A percentile compares a stretch with the other conserved stretches of the same genome.
Evolutionary conservation across 92 coral and sea anemone species (phyloP).

Genomic region (Porites cylindrica): DNA sequence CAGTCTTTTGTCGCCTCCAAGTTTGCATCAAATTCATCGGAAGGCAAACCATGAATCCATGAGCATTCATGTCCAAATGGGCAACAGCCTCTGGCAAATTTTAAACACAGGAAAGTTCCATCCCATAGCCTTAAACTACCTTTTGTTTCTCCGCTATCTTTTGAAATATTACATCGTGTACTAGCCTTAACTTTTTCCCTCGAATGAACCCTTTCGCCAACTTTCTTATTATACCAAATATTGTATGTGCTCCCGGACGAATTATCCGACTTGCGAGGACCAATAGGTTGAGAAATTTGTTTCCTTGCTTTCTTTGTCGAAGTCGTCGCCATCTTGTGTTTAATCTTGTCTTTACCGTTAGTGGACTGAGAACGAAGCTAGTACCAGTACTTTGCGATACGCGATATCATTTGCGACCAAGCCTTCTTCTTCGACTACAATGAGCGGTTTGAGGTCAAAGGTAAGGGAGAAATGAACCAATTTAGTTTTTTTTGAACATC

Average conservation of each 20-base stretch:
- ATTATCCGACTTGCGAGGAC: conserved; percentile 76
- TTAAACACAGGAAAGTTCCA: conserved; percentile 72
- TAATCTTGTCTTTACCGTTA: too few relatives aligned
- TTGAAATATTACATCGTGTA: conserved; percentile 70
- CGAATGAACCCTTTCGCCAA: conserved; percentile 76
- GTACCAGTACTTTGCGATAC: conserved; percentile 10
- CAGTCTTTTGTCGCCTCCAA: conserved; percentile 75
- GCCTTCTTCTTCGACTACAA: neutral
- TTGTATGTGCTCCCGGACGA: conserved; percentile 72
- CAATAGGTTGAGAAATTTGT: conserved; percentile 78
- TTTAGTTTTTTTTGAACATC: neutral
- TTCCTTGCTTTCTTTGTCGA: conserved; percentile 74
- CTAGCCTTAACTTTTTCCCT: conserved; percentile 59
- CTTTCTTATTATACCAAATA: conserved; percentile 88
- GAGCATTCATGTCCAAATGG: conserved; percentile 84
- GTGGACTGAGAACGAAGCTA: conserved; percentile 22
- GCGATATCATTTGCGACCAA: neutral
- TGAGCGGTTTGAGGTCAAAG: conserved; percentile 82
- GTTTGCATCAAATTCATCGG: conserved; percentile 50
- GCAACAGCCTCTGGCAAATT: conserved; percentile 93
- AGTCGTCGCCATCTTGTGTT: conserved; percentile 35
- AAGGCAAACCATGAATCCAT: conserved; percentile 80
- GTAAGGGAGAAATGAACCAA: conserved; percentile 25
- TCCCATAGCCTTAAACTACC: conserved; percentile 64
- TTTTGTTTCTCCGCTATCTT: conserved; percentile 83